These are phyloP conservation scores for Myotis davidii DNA, from an alignment of 2,113 vertebrate species.

Conservation along the genomic window DNA sequence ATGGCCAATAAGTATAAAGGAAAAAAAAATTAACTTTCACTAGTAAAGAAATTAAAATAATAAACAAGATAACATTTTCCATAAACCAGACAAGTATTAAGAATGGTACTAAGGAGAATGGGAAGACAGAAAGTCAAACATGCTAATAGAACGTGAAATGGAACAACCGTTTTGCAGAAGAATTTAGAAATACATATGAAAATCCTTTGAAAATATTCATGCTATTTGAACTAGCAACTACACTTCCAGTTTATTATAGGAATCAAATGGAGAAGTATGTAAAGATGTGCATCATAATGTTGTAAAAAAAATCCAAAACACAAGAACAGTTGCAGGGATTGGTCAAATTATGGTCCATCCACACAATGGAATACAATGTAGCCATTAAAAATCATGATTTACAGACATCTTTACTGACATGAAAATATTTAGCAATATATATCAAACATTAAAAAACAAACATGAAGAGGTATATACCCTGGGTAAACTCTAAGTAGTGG, in stretches of 20 bases:
- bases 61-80: neutral
- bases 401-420: neutral
- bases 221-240: conserved; percentile 26
- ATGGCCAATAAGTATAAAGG: neutral
- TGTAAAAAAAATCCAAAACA: neutral
- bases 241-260: neutral
- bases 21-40: neutral
- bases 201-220: conserved; percentile 24
- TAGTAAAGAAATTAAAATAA: conserved; percentile 36
- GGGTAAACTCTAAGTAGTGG: neutral
- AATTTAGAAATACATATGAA: conserved; percentile 2
- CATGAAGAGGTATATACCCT: neutral
- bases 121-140: neutral
- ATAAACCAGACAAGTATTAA: neutral
- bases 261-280: neutral
- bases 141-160: neutral
- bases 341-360: neutral
- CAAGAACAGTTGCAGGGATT: neutral
- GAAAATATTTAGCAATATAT: conserved; percentile 41
- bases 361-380: neutral
- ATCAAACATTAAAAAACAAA: neutral
- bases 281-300: neutral
- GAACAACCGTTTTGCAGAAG: neutral
- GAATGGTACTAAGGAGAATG: neutral
- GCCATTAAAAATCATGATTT: neutral